phyloP scores from a whole-genome alignment of 1,140 invertebrate species.

The Triops longicaudatus region DNA sequence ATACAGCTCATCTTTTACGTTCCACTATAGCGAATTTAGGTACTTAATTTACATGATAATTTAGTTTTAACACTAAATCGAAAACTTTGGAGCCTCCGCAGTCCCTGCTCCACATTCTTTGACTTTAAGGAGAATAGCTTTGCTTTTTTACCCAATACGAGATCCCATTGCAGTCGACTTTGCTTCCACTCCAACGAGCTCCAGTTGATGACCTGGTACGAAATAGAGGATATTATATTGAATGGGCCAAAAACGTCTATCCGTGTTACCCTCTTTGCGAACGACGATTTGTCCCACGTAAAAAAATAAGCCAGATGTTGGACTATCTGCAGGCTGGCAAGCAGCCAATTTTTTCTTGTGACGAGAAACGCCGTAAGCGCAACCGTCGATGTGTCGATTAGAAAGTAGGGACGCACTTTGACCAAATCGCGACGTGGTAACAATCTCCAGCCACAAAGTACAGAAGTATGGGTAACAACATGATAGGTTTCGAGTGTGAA shows the following conservation, averaged over 20 bases:
- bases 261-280: slow-evolving; percentile 21
- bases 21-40: no score
- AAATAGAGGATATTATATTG: background rate
- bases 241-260: no score
- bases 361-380: slow-evolving; percentile 22
- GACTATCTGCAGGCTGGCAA: slow-evolving; percentile 8
- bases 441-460: background rate
- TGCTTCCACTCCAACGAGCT: slow-evolving; percentile 28
- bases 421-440: slow-evolving; percentile 25
- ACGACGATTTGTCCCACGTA: slow-evolving; percentile 23
- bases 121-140: background rate
- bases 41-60: no score
- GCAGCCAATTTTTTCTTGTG: slow-evolving; percentile 18
- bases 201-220: slow-evolving; percentile 23
- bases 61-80: no score
- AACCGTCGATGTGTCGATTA: slow-evolving; percentile 23
- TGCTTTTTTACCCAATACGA: slow-evolving; percentile 25
- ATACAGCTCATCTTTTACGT: no score
- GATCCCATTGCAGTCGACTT: slow-evolving; percentile 20
- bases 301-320: slow-evolving; percentile 25
- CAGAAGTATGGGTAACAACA: background rate
- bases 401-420: slow-evolving; percentile 25
- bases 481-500: slow-evolving; percentile 8
- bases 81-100: no score
- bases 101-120: no score